phyloP scores from a whole-genome alignment of 2,888 invertebrate species.

The Barypeithes pellucidus region DNA sequence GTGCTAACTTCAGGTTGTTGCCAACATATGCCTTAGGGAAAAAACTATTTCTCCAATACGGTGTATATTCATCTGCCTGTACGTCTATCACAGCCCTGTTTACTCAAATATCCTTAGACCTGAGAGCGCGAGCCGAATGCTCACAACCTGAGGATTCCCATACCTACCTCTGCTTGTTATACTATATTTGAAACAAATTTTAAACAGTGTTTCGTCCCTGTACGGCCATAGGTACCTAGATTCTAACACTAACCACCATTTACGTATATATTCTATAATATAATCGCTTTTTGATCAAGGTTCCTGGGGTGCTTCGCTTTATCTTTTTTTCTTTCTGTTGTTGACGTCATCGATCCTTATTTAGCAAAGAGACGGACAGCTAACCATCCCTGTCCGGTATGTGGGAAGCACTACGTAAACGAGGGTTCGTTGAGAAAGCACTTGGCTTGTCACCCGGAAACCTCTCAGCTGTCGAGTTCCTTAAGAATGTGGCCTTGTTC shows the following conservation, averaged over 20 bases:
- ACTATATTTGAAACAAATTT: no score
- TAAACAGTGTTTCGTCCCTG: constrained; percentile 34
- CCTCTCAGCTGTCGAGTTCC: constrained; percentile 87
- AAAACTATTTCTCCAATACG: no score
- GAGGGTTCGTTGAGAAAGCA: constrained; percentile 94
- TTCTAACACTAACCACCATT: constrained; percentile 37
- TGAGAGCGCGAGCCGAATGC: no score
- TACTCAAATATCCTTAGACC: no score
- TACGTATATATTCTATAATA: constrained; percentile 21
- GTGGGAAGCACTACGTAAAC: constrained; percentile 96
- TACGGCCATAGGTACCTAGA: constrained; percentile 36
- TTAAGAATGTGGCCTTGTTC: constrained; percentile 97
- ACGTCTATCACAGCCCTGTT: no score
- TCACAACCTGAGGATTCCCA: no score
- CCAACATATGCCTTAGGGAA: no score
- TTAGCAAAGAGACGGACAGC: constrained; percentile 95
- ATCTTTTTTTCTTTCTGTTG: constrained; percentile 75
- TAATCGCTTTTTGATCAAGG: constrained; percentile 57
- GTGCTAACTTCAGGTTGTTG: no score
- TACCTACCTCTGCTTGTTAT: no score
- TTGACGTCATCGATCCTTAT: constrained; percentile 84
- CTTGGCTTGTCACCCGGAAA: constrained; percentile 94
- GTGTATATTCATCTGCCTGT: no score
- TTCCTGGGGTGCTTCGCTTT: constrained; percentile 71
- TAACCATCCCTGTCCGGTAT: constrained; percentile 95